Base-by-base conservation (phyloP, 2,888 invertebrate genomes). In the Glyphotaelius pellucidus region DNA sequence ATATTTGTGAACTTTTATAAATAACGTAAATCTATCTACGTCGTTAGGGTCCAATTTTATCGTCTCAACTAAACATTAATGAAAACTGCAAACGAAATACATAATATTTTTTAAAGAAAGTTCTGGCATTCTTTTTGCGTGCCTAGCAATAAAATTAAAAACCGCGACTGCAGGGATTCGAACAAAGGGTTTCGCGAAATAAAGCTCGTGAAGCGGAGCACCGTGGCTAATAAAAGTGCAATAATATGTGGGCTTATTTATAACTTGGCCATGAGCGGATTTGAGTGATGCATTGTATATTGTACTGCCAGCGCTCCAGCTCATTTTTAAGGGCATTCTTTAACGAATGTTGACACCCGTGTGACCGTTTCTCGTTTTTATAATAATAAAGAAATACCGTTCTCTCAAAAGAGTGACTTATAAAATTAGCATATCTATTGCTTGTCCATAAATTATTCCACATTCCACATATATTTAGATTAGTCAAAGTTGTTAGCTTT, bases 151-250 rank as follows among this genome's bases (percentile, higher is more conserved):
- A 89, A 80, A 89, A 89, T 89, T 88, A 31, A 89, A 86, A 89
- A 38, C 47, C 80, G 89, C 80, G 89, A 89, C 89, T 38, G 80
- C 35, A 32, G 80, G 80, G 35, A 89, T 80, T 80, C 80, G n/a
- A 80, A 89, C 89, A 89, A 89, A 89, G 89, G 89, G 89, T 80
- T 25, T 89, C 35, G 89, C 80, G 31, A 80, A 80, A 89, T 89
- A 89, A 89, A 89, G 52, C 67, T 32, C 79, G 31, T 89, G 89
- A 89, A 89, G 80, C 89, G 89, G 14, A 89, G 80, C 80, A 89
- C 89, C 89, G 42, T 89, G 38, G 38, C 80, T 89, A 89, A 89
- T 89, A 80, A 89, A 89, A 89, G 31, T 88, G 88, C 80, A 80
- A 30, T n/a, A 88, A 32, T 47, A 42, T 42, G 80, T 19, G 89